A percentile compares a stretch with the other conserved stretches of the same genome.
phyloP scores from a whole-genome alignment of 2,113 vertebrate genomes.

The Chloropsis cyanopogon region DNA sequence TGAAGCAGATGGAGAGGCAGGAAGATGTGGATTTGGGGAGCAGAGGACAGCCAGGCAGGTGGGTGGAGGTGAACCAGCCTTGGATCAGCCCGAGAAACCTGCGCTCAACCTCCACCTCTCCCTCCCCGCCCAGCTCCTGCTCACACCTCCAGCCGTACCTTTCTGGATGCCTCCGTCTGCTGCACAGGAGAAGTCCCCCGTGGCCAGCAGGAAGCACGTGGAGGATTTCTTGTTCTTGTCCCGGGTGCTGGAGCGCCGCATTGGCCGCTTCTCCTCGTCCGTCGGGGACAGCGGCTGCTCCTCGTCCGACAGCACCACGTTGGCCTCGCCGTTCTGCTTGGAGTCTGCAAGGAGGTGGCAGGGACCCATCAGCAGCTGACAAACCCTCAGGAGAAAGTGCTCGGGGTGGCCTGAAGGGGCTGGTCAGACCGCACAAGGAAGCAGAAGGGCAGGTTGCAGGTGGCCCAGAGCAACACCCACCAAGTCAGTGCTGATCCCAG shows the following conservation, averaged over 20 bases:
- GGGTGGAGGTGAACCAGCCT: neutral
- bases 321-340: conserved; percentile 95
- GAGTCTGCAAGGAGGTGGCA: conserved; percentile 76
- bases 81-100: neutral
- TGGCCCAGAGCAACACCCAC: neutral
- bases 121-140: neutral
- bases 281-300: conserved; percentile 82
- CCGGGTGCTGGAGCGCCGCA: conserved; percentile 79
- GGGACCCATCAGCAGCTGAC: neutral
- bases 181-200: conserved; percentile 81
- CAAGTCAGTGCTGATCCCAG: neutral
- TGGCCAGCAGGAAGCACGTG: conserved; percentile 89
- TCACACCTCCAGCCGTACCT: conserved; percentile 67
- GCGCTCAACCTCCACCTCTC: neutral
- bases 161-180: conserved; percentile 80
- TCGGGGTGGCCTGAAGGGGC: neutral
- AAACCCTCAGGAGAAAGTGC: accelerated
- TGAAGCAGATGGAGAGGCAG: neutral
- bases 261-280: conserved; percentile 78
- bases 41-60: neutral
- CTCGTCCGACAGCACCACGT: conserved; percentile 84
- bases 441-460: neutral
- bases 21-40: neutral
- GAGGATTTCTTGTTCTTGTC: conserved; percentile 89
- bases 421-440: neutral